A percentile compares a stretch with the other conserved stretches of the same genome.
These are phyloP conservation scores for Sesia apiformis DNA, from an alignment of 2,888 invertebrate genomes.

Conservation along the genomic window DNA sequence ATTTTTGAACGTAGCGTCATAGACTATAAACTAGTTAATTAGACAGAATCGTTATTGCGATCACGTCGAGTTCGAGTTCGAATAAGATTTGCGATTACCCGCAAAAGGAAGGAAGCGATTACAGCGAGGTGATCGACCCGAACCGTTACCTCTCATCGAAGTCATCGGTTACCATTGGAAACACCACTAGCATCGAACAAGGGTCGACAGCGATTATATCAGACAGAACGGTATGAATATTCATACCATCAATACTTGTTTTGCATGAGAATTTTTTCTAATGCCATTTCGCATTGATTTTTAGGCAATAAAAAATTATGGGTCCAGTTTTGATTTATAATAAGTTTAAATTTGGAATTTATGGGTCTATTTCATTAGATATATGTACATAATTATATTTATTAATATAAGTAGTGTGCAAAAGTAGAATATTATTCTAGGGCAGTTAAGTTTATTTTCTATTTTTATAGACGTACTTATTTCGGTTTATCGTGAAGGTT, in stretches of 20 bases:
- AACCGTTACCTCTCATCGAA: constrained; percentile 46
- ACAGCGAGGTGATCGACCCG: constrained; percentile 65
- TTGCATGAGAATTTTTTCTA: constrained; percentile 14
- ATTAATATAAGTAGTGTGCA: too few relatives aligned
- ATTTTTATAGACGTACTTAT: too few relatives aligned
- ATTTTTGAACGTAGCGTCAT: too few relatives aligned
- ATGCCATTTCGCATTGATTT: not conserved
- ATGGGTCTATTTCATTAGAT: too few relatives aligned
- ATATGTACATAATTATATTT: too few relatives aligned
- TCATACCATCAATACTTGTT: constrained; percentile 32
- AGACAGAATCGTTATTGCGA: not conserved
- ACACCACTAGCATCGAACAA: constrained; percentile 14
- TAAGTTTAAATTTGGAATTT: too few relatives aligned
- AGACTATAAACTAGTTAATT: not conserved
- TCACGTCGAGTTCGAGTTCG: not conserved
- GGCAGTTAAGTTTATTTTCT: too few relatives aligned
- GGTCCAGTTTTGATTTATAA: too few relatives aligned
- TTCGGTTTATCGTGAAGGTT: too few relatives aligned
- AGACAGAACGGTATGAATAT: constrained; percentile 44
- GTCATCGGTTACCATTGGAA: not conserved
- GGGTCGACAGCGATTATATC: constrained; percentile 43
- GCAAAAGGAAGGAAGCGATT: constrained; percentile 68
- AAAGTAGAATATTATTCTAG: too few relatives aligned
- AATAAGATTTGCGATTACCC: constrained; percentile 50
- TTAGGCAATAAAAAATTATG: too few relatives aligned